Evolutionary conservation across 1,140 invertebrate genomes (phyloP), one percentile per base, ranked within the genome.

Genomic region (Piezodorus guildinii): DNA sequence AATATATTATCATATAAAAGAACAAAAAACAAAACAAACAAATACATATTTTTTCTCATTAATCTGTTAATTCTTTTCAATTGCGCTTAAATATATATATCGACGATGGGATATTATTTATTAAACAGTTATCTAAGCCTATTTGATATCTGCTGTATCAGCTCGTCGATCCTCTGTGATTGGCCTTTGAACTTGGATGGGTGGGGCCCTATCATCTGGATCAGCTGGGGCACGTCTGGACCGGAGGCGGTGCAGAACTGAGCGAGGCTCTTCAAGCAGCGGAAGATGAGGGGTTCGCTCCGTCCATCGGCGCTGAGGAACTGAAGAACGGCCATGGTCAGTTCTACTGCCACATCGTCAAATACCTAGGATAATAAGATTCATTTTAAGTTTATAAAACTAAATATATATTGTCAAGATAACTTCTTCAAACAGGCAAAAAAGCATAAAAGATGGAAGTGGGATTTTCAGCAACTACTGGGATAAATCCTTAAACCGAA

Each of bases 191-290:
- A 94, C 72, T 85, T 84, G 65, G 80, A 80, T 43, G 91, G 88
- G 73, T 88, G 84, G 3, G 91, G 91, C n/a, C 91, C 91, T 70
- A 95, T 89, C 87, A 94, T 90, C 71, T 92, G 89, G 60, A 94
- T 84, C 17, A 94, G 80, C 71, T 90, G 88, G 0, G 90, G 89
- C 27, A 94, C 90, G 74, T 93, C 90, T 65, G 87, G 84, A 39
- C 81, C 77, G 45, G 85, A 86, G 71, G 92, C 85, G 69, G 85
- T 83, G 62, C 85, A 84, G 69, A 93, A 92, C 69, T 88, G 82
- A 14, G 83, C 80, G 63, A 95, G 77, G 0, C 90, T 86, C 68
- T 88, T 88, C 76, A 89, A 79, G 52, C 85, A 85, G 51, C 88
- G 81, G 75, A 79, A 91, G 60, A 90, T 76, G 61, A 88, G 83